Base-by-base conservation (phyloP, 1,140 invertebrate genomes). In the Chrysomallon squamiferum region DNA sequence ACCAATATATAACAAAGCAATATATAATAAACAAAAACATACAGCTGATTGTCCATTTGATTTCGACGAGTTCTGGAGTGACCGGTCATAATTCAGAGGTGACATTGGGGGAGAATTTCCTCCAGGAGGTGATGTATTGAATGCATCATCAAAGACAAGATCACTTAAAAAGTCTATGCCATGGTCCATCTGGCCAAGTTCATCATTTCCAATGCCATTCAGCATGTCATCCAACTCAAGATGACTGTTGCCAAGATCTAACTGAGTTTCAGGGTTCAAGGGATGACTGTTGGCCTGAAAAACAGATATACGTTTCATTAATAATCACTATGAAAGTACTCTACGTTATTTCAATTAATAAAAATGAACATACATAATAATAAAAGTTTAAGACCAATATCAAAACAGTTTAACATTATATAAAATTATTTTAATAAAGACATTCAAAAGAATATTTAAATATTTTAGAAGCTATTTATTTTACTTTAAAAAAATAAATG, bases 161-260 rank as follows among this genome's bases (percentile, higher is more conserved):
- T 56, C 52, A 50, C n/a, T 27, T 29, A 91, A 89, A 71, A 92
- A 91, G 66, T 90, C 89, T 77, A 92, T 91, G 77, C 92, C 78
- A 62, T 61, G 68, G 58, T 60, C 74, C 65, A 69, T 78, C n/a
- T 45, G 91, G 71, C 90, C 89, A 87, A 91, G 90, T 29, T 56
- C 52, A 29, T 62, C 89, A 58, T 68, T 66, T 43, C 62, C 66
- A 9, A 69, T 59, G 20, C 49, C 66, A 41, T 49, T 50, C 30
- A 69, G 56, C 15, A 66, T 59, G 59, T 72, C 68, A 56, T 64
- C 68, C 32, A 68, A 62, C n/a, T 70, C 73, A 29, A 68, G 29
- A 2, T 54, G 45, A 62, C 60, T 52, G 27, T 65, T 62, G 18
- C 29, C 49, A 33, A 58, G 32, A n/a, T 62, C 69, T 29, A 67